Evolutionary conservation across 2,113 vertebrate species (phyloP).

Genomic region (Balaeniceps rex): DNA sequence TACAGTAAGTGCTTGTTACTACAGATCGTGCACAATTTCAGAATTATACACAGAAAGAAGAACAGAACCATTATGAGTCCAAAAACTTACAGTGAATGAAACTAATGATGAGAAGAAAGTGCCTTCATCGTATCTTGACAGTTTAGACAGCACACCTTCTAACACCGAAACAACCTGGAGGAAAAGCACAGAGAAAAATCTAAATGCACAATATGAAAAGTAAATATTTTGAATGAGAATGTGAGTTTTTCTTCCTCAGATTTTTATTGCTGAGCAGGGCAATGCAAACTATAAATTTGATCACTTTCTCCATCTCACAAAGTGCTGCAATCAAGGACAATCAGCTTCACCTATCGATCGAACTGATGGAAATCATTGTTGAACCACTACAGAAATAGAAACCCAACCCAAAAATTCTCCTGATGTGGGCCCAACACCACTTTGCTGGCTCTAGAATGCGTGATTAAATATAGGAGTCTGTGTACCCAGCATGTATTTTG

Average conservation of each 20-base stretch:
- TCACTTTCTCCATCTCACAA: neutral
- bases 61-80: neutral
- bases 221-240: neutral
- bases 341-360: neutral
- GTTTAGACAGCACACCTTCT: conserved; percentile 89
- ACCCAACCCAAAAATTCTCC: neutral
- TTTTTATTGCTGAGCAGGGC: neutral
- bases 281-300: neutral
- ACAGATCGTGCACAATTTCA: neutral
- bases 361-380: neutral
- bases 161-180: conserved; percentile 87
- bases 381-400: neutral
- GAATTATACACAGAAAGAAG: neutral
- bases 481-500: neutral
- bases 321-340: neutral
- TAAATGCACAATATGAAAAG: neutral
- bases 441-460: neutral
- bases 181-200: conserved; percentile 4
- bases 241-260: neutral
- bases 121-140: conserved; percentile 96
- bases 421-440: neutral
- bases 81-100: conserved; percentile 93
- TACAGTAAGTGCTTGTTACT: conserved; percentile 39
- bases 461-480: neutral
- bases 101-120: conserved; percentile 96